Percentiles rank a stretch among this genome's conserved stretches.
Conservation (phyloP, 1,140 invertebrate genomes). For the Coptotermes formosanus region DNA sequence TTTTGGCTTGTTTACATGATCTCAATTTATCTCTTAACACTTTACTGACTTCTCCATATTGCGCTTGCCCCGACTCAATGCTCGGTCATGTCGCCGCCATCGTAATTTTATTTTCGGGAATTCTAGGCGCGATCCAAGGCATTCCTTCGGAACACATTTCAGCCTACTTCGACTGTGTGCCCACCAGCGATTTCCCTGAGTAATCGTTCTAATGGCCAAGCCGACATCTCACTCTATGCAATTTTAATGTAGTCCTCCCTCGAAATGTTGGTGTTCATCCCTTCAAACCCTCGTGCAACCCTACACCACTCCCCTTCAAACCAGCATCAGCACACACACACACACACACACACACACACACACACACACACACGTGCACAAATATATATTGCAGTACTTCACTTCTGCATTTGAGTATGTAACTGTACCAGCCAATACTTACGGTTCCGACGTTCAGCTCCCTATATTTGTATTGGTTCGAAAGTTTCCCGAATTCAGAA, state of each 20-base stretch:
- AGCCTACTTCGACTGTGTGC: background rate
- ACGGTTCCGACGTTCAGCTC: too few relatives aligned
- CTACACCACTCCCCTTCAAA: background rate
- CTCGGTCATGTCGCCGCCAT: background rate
- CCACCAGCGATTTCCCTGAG: background rate
- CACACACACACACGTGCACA: background rate
- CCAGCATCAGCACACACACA: background rate
- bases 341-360: background rate
- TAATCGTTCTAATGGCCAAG: constrained; percentile 7
- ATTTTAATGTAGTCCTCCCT: constrained; percentile 9
- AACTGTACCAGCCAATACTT: too few relatives aligned
- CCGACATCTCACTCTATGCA: constrained; percentile 5
- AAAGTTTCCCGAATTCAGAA: too few relatives aligned
- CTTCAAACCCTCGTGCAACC: background rate
- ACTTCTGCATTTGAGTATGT: too few relatives aligned
- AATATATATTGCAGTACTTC: too few relatives aligned
- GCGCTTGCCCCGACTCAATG: too few relatives aligned
- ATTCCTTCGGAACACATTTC: background rate
- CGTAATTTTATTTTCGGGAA: background rate
- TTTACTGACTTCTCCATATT: too few relatives aligned
- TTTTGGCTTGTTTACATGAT: too few relatives aligned
- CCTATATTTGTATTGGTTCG: too few relatives aligned
- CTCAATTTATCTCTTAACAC: too few relatives aligned
- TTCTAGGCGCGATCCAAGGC: background rate
- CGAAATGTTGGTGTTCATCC: background rate